A percentile compares a stretch with the other conserved stretches of the same genome.
Conservation (phyloP, 2,888 invertebrate species). For the Mylabris sibirica region DNA sequence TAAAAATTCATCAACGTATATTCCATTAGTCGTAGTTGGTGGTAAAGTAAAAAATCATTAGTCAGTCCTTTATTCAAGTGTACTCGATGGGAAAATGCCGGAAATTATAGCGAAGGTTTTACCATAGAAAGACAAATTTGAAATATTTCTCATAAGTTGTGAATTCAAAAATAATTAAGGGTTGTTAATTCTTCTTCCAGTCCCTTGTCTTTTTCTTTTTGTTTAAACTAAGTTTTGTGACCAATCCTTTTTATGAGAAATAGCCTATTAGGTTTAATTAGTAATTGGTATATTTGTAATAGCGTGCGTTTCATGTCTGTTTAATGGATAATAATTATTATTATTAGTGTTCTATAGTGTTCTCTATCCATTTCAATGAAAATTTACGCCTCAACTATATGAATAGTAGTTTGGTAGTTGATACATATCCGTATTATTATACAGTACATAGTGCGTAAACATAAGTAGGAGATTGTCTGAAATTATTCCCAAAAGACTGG, state of each 20-base stretch:
- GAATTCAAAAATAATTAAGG: background rate
- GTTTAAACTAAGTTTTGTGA: background rate
- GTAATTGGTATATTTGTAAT: background rate
- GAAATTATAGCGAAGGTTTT: constrained; percentile 6
- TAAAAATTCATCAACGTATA: background rate
- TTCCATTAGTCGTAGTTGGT: constrained; percentile 2
- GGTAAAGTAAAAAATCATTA: constrained; percentile 1
- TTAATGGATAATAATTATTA: constrained; percentile 4
- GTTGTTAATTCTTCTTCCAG: background rate
- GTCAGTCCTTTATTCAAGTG: constrained; percentile 2
- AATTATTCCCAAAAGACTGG: background rate
- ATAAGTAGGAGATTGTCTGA: background rate
- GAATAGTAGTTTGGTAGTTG: background rate
- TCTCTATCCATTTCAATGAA: background rate
- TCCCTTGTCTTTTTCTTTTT: background rate
- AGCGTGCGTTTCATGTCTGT: background rate
- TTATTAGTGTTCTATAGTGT: background rate
- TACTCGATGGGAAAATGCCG: constrained; percentile 5
- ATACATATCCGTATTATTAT: constrained; percentile 6
- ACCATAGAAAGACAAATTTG: background rate
- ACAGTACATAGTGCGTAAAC: background rate
- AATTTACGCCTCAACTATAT: background rate
- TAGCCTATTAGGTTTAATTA: background rate
- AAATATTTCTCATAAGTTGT: background rate
- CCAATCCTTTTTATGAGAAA: background rate